Evolutionary conservation across 2,113 vertebrate genomes (phyloP).

Genomic region (Ptilonorhynchus violaceus): DNA sequence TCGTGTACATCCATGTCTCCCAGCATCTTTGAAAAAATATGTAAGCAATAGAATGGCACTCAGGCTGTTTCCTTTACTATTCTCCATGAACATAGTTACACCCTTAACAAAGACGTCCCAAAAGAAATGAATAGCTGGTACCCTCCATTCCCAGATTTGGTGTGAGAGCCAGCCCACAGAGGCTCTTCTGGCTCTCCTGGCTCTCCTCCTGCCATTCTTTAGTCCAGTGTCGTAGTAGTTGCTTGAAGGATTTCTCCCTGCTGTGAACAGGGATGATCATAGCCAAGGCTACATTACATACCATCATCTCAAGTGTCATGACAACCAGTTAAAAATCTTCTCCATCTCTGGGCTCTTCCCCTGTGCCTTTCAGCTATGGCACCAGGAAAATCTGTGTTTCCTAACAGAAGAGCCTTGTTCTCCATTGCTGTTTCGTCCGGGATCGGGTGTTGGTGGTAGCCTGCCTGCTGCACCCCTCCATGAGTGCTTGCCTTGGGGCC

Average conservation of each 20-base stretch:
- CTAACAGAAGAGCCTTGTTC: neutral
- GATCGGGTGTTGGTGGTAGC: neutral
- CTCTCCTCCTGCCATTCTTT: neutral
- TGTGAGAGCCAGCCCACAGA: neutral
- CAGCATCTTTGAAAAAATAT: neutral
- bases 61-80: neutral
- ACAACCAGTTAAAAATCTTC: neutral
- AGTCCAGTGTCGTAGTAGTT: neutral
- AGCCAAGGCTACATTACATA: neutral
- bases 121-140: neutral
- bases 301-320: neutral
- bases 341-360: neutral
- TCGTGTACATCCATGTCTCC: neutral
- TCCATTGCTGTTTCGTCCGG: fast-evolving
- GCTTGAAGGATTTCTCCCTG: neutral
- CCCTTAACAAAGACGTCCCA: neutral
- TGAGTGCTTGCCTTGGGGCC: fast-evolving
- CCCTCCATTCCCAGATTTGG: neutral
- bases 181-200: neutral
- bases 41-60: neutral
- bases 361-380: neutral
- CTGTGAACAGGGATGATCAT: neutral
- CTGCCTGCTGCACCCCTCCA: neutral
- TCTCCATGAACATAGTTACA: neutral
- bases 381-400: neutral